Conservation (phyloP, 2,888 invertebrate genomes). For the Tenthredo mesomela region DNA sequence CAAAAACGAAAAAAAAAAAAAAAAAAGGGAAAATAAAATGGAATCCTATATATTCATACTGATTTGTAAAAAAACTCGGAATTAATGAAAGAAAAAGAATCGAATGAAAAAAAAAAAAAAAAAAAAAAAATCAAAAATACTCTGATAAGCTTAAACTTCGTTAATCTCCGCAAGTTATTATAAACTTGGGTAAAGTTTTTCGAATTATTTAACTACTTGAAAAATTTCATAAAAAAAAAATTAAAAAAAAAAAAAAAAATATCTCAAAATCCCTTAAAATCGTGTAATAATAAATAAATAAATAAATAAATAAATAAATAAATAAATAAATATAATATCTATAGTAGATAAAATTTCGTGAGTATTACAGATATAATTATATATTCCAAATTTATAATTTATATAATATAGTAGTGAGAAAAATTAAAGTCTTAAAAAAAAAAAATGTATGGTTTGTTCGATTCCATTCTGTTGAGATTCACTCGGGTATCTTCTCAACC, state of each 20-base stretch:
- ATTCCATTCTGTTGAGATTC: conserved; percentile 8
- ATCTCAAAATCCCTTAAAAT: neutral
- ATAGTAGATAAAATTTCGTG: neutral
- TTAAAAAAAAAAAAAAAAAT: too few species aligned
- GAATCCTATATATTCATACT: neutral
- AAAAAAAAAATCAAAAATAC: neutral
- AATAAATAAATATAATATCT: neutral
- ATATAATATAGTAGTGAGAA: too few species aligned
- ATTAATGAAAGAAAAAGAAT: too few species aligned
- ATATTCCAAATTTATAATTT: neutral
- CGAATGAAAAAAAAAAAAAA: neutral
- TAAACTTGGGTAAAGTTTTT: neutral
- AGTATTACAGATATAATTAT: neutral
- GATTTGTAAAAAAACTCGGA: neutral
- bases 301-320: neutral
- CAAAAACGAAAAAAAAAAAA: neutral
- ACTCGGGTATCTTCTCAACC: neutral
- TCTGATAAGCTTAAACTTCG: neutral
- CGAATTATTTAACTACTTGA: neutral
- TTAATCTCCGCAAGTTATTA: neutral
- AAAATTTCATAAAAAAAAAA: too few species aligned
- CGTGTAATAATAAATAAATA: neutral
- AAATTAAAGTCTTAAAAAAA: neutral
- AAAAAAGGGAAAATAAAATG: neutral
- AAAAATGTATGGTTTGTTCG: conserved; percentile 4